A percentile compares a stretch with the other conserved stretches of the same genome.
These are phyloP conservation scores for Diplazon laetatorius DNA, from an alignment of 2,888 invertebrate genomes.

Conservation along the genomic window DNA sequence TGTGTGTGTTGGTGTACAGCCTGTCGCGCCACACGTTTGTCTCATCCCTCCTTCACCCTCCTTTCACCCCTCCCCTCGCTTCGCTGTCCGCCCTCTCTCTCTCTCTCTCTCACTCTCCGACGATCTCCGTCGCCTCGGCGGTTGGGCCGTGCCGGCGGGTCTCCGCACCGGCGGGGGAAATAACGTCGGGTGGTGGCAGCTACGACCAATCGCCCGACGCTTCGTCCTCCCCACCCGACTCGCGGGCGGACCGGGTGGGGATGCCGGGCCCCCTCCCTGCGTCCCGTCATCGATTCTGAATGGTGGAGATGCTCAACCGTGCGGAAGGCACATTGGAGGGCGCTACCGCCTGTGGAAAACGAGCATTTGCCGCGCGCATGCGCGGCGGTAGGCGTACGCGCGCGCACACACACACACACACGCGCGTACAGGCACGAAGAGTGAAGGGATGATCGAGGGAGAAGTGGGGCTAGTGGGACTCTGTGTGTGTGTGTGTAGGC, in stretches of 20 bases:
- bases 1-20: background rate
- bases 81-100: background rate
- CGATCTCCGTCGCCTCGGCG: slow-evolving; percentile 63
- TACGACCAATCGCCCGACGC: slow-evolving; percentile 72
- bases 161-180: slow-evolving; percentile 59
- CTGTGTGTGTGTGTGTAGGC: background rate
- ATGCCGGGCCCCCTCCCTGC: slow-evolving; percentile 73
- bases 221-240: slow-evolving; percentile 42
- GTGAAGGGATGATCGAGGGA: slow-evolving; percentile 33
- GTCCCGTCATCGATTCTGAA: slow-evolving; percentile 82
- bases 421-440: slow-evolving; percentile 5
- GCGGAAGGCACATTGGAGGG: slow-evolving; percentile 82
- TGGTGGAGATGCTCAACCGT: slow-evolving; percentile 81
- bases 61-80: background rate
- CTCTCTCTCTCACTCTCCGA: slow-evolving; percentile 72
- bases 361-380: slow-evolving; percentile 69
- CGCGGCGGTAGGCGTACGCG: slow-evolving; percentile 22
- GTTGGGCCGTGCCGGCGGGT: slow-evolving; percentile 69
- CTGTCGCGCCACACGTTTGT: slow-evolving; percentile 34
- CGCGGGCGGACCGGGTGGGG: slow-evolving; percentile 63
- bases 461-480: background rate
- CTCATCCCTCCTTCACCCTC: slow-evolving; percentile 1
- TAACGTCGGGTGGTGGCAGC: slow-evolving; percentile 63
- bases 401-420: no score
- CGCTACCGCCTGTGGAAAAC: slow-evolving; percentile 71